These are phyloP conservation scores for Syrista parreyssii DNA, from an alignment of 2,888 invertebrate species.

Conservation along the genomic window DNA sequence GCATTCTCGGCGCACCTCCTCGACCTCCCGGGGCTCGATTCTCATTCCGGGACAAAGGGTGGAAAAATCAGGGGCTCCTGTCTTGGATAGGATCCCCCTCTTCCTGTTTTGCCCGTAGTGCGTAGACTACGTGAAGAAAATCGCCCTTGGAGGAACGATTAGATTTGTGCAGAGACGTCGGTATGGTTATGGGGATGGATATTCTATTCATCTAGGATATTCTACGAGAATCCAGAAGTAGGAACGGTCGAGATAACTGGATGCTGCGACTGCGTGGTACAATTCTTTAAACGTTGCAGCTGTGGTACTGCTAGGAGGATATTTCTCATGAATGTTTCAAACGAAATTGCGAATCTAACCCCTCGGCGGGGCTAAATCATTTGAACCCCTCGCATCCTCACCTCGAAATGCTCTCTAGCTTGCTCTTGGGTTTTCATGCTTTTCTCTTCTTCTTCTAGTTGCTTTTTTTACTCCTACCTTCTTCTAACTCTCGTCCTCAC, in stretches of 20 bases:
- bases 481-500: neutral
- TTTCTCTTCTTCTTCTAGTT: neutral
- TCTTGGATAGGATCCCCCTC: neutral
- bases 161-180: neutral
- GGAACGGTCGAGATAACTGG: constrained; percentile 55
- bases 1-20: neutral
- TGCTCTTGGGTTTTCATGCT: neutral
- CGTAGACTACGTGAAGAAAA: neutral
- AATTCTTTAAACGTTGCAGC: constrained; percentile 58
- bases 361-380: constrained; percentile 60
- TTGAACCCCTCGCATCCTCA: constrained; percentile 46
- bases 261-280: constrained; percentile 53
- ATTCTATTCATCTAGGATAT: neutral
- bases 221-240: constrained; percentile 7
- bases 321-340: constrained; percentile 65
- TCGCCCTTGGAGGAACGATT: neutral
- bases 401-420: neutral
- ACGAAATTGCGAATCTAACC: constrained; percentile 64
- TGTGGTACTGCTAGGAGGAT: constrained; percentile 51
- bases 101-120: neutral
- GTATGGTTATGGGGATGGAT: neutral
- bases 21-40: neutral
- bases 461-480: neutral
- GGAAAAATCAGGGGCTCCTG: neutral
- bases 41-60: neutral